Evolutionary conservation across 2,113 vertebrate species (phyloP), one percentile per base, ranked within the genome.

Genomic region (Ellobius talpinus): DNA sequence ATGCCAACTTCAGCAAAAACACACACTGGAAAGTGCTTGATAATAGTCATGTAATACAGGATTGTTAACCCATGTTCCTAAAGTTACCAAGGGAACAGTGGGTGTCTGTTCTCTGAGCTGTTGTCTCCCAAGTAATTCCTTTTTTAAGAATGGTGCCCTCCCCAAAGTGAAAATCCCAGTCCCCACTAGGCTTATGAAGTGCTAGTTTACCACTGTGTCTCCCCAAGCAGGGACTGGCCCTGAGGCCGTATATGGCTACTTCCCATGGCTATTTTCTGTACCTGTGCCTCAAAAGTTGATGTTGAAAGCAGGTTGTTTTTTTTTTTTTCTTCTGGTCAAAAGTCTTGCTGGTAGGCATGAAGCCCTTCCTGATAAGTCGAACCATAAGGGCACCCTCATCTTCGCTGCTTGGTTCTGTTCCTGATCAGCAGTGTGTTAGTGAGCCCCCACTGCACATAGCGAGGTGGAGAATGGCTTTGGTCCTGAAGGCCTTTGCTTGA

Each of bases 231-330:
- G 45, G 91, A 79, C 63, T 61, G 87, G 66, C 36, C 77, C 58
- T 70, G 52, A 52, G 61, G 58, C 50, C 79, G 42, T 84, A 42
- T 29, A 21, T 50, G 86, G 79, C 84, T 82, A 61, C 68, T 91
- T 87, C 42, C 39, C 58, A 78, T 50, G 26, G 36, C 58, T 7
- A 23, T 94, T 89, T 68, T 92, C 63, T 95, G 39, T 65, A 42
- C 91, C 55, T 47, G 10, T 72, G 77, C 70, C 87, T 52, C 76
- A 21, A 85, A 17, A 19, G 16, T 96, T 17, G 31, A 81, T 85
- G 63, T 85, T 89, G 10, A 92, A 88, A 63, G 36, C 61, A 78
- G 73, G 78, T 81, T 87, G 90, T 93, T 39, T 72, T 73, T 73
- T 81, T 87, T 91, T 93, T 39, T 72, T 73, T 73, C 42, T 72